Conservation (phyloP, 2,797 vertebrate species). For the Epinephelus coioides region DNA sequence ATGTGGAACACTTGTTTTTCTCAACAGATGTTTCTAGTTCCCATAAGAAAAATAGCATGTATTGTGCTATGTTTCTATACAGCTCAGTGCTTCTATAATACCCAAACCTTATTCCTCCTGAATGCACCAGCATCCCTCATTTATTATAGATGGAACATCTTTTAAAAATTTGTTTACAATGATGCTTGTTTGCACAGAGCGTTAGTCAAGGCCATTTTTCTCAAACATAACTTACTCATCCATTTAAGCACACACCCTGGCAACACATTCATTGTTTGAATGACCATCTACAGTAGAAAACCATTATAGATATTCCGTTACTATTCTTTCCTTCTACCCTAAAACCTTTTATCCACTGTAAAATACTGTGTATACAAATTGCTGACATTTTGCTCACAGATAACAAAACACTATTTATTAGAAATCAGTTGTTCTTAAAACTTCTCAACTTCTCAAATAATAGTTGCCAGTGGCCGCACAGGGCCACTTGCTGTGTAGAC, state of each 20-base stretch:
- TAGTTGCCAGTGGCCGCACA: too few species aligned
- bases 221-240: not conserved
- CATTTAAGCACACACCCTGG: too few species aligned
- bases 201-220: slow-evolving; percentile 1
- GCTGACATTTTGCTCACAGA: too few species aligned
- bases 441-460: too few species aligned
- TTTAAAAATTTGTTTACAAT: slow-evolving; percentile 25
- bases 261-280: slow-evolving; percentile 21
- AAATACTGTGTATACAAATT: too few species aligned
- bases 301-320: too few species aligned
- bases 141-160: slow-evolving; percentile 28
- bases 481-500: too few species aligned
- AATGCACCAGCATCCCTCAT: slow-evolving; percentile 15
- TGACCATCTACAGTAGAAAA: not conserved
- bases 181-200: slow-evolving; percentile 16
- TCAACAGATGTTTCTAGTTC: slow-evolving; percentile 73
- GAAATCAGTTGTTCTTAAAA: too few species aligned
- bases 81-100: slow-evolving; percentile 33
- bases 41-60: slow-evolving; percentile 57
- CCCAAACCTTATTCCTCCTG: slow-evolving; percentile 32
- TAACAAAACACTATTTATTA: too few species aligned
- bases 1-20: slow-evolving; percentile 68
- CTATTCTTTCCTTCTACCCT: too few species aligned
- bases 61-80: slow-evolving; percentile 33
- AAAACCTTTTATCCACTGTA: too few species aligned